Percentiles rank a stretch among this genome's conserved stretches.
Conservation (phyloP, 2,888 invertebrate genomes). For the Notodonta ziczac region DNA sequence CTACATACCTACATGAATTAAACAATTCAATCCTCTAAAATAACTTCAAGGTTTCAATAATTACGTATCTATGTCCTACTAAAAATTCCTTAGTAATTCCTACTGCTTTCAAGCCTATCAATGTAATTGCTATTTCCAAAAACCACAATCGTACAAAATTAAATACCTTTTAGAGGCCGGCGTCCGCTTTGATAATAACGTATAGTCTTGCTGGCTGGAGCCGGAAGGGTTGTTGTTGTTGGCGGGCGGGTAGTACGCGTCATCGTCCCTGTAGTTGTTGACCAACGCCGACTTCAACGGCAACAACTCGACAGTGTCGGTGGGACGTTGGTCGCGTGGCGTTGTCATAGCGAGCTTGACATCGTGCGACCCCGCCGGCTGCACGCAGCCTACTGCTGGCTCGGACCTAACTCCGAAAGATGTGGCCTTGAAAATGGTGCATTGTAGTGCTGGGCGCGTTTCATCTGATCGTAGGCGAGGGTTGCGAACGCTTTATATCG, state of each 20-base stretch:
- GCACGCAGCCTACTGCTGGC: slow-evolving; percentile 56
- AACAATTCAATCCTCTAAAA: too few relatives aligned
- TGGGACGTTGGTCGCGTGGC: slow-evolving; percentile 62
- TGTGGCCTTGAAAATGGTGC: slow-evolving; percentile 71
- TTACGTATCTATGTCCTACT: too few relatives aligned
- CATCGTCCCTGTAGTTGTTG: slow-evolving; percentile 74
- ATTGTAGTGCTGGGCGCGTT: slow-evolving; percentile 52
- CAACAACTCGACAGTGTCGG: slow-evolving; percentile 75
- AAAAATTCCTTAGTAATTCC: background rate
- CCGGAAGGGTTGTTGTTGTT: slow-evolving; percentile 68
- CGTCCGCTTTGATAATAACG: slow-evolving; percentile 77
- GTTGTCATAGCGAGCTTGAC: slow-evolving; percentile 68
- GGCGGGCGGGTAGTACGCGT: slow-evolving; percentile 70
- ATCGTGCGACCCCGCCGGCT: slow-evolving; percentile 62
- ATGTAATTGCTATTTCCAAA: background rate
- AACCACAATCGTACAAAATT: background rate
- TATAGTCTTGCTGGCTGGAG: slow-evolving; percentile 72
- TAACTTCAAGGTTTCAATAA: too few relatives aligned
- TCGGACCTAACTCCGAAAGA: slow-evolving; percentile 34
- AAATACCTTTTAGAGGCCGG: slow-evolving; percentile 79
- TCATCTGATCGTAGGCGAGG: slow-evolving; percentile 22
- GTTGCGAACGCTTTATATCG: slow-evolving; percentile 21
- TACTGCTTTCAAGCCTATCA: background rate
- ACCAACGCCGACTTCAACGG: slow-evolving; percentile 77
- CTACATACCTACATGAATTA: too few relatives aligned